phyloP scores from a whole-genome alignment of 2,888 invertebrate genomes.

The Acanthosepion esculentum region DNA sequence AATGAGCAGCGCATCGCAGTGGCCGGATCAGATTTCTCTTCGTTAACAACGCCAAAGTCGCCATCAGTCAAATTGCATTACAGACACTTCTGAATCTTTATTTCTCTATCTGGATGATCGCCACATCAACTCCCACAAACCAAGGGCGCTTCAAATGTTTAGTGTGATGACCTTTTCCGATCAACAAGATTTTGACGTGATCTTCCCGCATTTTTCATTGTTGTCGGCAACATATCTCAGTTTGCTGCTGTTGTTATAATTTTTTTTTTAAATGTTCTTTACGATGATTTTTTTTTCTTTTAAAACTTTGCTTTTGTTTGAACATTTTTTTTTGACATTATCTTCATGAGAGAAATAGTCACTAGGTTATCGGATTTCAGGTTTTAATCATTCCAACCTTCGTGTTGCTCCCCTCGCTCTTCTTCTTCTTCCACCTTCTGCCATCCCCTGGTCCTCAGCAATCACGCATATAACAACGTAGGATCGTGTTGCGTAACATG shows the following conservation, averaged over 20 bases:
- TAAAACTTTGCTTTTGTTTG: neutral
- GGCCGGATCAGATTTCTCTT: neutral
- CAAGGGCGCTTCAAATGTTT: neutral
- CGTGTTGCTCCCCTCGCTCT: neutral
- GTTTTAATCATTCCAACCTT: neutral
- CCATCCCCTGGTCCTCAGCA: neutral
- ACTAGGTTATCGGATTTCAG: neutral
- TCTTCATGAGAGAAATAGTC: neutral
- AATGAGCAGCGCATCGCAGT: neutral
- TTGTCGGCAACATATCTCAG: neutral
- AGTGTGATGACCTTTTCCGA: neutral
- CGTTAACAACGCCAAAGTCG: neutral
- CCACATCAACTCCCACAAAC: neutral
- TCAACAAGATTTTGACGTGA: slow-evolving; percentile 20
- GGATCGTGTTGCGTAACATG: neutral
- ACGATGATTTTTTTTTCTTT: neutral
- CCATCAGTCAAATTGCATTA: slow-evolving; percentile 13
- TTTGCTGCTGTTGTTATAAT: neutral
- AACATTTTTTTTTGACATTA: neutral
- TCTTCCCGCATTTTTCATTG: neutral
- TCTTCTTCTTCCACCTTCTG: neutral
- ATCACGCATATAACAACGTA: no score
- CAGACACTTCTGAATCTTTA: neutral
- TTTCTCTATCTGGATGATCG: neutral
- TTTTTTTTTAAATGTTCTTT: neutral